These are phyloP conservation scores for Eumeta japonica DNA, from an alignment of 1,140 invertebrate species.

Conservation along the genomic window DNA sequence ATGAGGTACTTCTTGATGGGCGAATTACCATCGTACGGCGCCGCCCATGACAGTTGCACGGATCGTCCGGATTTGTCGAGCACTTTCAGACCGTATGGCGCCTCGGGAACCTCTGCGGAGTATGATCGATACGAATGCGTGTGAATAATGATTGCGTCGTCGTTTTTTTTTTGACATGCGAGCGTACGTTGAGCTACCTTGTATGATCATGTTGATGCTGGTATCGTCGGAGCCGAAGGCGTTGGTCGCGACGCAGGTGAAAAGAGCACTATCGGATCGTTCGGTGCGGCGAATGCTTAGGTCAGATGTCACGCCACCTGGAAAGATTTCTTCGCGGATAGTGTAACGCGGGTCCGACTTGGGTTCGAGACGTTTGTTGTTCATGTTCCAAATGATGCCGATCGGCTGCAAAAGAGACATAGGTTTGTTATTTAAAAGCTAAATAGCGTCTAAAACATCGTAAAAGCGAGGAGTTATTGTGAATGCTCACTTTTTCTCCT, in stretches of 20 bases:
- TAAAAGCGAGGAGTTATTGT: not conserved
- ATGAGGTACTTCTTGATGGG: conserved; percentile 88
- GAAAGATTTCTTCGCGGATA: conserved; percentile 85
- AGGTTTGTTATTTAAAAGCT: no score
- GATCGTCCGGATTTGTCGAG: conserved; percentile 87
- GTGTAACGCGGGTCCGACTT: conserved; percentile 87
- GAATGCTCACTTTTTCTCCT: conserved; percentile 73
- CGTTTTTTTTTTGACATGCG: conserved; percentile 3
- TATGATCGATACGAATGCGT: not conserved
- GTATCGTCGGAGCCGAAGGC: conserved; percentile 93
- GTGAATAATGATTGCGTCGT: not conserved
- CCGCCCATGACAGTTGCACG: conserved; percentile 88
- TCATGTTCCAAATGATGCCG: conserved; percentile 94
- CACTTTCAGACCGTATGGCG: conserved; percentile 86
- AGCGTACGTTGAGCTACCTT: conserved; percentile 66
- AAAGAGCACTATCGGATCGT: conserved; percentile 86
- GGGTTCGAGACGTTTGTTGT: conserved; percentile 85
- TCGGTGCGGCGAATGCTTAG: conserved; percentile 87
- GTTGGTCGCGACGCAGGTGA: conserved; percentile 93
- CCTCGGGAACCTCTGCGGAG: conserved; percentile 87
- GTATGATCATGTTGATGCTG: conserved; percentile 92
- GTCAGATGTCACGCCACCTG: conserved; percentile 83
- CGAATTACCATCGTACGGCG: conserved; percentile 94
- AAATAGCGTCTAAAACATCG: no score
- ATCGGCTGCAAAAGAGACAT: conserved; percentile 63